Conservation (phyloP, 2,797 vertebrate genomes). For the Taeniopygia guttata region DNA sequence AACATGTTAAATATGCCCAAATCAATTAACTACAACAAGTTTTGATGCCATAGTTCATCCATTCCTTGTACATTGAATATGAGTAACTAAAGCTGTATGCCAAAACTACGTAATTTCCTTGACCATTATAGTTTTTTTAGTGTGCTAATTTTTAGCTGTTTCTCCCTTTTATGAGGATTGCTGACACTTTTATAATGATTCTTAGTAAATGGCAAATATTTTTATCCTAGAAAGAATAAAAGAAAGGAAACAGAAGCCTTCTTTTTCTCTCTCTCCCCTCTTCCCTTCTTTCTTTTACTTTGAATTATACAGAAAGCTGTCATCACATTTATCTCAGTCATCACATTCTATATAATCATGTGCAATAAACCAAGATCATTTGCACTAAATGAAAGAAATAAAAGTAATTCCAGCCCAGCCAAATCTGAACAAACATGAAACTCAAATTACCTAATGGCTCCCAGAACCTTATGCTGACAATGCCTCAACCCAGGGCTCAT, state of each 20-base stretch:
- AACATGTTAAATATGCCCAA: background rate
- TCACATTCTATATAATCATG: background rate
- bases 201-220: background rate
- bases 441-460: background rate
- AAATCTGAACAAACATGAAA: background rate
- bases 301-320: background rate
- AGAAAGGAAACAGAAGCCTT: accelerated
- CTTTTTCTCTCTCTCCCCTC: background rate
- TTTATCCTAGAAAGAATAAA: background rate
- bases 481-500: background rate
- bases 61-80: background rate
- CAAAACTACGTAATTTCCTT: background rate
- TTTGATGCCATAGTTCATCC: background rate
- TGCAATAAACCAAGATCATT: background rate
- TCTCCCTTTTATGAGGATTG: background rate
- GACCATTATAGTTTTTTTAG: background rate
- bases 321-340: background rate
- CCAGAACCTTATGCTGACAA: background rate
- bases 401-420: background rate
- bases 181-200: background rate
- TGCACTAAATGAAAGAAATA: background rate
- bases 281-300: background rate
- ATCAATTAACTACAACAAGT: background rate
- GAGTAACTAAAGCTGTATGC: background rate
- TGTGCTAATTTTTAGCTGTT: background rate